Evolutionary conservation across 2,113 vertebrate species (phyloP).

Genomic region (Mungos mungo): DNA sequence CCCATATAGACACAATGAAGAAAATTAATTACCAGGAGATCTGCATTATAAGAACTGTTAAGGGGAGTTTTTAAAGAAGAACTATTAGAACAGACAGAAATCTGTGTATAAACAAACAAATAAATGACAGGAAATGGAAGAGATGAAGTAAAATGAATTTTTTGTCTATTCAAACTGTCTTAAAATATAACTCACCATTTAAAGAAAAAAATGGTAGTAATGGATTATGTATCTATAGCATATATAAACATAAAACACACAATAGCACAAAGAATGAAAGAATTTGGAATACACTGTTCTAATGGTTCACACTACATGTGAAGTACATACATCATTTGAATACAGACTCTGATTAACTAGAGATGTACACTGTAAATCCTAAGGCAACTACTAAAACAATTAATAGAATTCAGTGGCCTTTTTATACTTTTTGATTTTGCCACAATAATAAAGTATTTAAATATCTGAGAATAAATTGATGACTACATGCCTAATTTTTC

Average conservation of each 20-base stretch:
- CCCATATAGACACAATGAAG: not conserved
- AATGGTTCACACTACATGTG: not conserved
- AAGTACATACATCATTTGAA: not conserved
- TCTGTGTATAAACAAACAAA: not conserved
- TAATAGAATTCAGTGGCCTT: not conserved
- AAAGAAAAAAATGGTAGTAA: not conserved
- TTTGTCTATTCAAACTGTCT: not conserved
- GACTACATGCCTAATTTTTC: not conserved
- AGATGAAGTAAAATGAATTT: not conserved
- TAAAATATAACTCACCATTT: not conserved
- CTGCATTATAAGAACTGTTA: not conserved
- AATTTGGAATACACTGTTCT: not conserved
- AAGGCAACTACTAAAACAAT: not conserved
- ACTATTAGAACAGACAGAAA: not conserved
- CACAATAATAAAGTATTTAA: not conserved
- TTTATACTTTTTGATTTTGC: not conserved
- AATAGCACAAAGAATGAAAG: not conserved
- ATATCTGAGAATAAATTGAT: not conserved
- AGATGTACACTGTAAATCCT: not conserved
- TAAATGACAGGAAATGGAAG: not conserved
- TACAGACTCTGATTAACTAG: not conserved
- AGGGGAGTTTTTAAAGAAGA: not conserved
- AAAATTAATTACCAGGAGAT: not conserved
- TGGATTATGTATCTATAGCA: not conserved
- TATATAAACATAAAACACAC: not conserved